These are phyloP conservation scores for Rynchops niger DNA, from an alignment of 2,113 vertebrate genomes.

Conservation along the genomic window DNA sequence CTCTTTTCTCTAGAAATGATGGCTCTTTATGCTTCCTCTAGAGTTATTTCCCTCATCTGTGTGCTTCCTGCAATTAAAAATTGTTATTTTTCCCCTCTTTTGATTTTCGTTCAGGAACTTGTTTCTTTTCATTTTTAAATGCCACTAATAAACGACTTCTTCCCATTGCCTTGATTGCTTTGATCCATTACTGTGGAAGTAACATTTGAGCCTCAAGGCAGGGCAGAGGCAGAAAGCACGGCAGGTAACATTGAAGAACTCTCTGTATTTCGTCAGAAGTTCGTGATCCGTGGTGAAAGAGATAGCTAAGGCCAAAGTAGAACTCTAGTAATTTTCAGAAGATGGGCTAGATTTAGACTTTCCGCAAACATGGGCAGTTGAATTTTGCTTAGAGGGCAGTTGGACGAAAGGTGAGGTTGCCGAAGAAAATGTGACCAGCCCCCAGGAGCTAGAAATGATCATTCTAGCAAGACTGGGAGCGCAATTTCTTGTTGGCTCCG, in stretches of 20 bases:
- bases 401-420: neutral
- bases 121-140: neutral
- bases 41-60: neutral
- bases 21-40: neutral
- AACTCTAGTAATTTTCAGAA: neutral
- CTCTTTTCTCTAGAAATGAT: neutral
- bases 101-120: neutral
- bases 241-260: neutral
- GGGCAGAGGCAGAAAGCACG: neutral
- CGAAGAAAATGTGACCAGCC: neutral
- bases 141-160: neutral
- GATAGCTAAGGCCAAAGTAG: neutral
- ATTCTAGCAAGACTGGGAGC: neutral
- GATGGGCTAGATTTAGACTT: neutral
- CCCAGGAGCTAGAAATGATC: neutral
- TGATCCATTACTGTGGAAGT: neutral
- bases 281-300: neutral
- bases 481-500: neutral
- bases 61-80: neutral
- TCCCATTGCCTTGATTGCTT: neutral
- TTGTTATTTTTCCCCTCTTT: neutral
- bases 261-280: neutral
- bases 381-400: neutral
- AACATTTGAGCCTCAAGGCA: neutral
- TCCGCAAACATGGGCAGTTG: accelerated